phyloP scores from a whole-genome alignment of 2,113 vertebrate genomes.

The Paralichthys olivaceus region DNA sequence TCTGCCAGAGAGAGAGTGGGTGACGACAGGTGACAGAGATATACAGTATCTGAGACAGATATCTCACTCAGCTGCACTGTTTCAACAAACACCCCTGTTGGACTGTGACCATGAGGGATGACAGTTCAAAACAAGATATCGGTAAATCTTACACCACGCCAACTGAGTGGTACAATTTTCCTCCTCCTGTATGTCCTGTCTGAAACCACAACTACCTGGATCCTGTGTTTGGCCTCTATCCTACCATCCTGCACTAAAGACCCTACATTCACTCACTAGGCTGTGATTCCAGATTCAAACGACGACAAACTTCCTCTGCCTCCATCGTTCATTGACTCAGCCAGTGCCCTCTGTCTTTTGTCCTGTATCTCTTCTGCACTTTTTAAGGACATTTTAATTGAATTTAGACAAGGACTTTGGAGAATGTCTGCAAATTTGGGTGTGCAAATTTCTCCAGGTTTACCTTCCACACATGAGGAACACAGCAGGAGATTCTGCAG shows the following conservation, averaged over 20 bases:
- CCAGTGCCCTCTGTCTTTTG: neutral
- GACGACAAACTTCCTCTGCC: neutral
- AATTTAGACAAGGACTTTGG: neutral
- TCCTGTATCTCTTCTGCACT: neutral
- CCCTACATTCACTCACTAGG: neutral
- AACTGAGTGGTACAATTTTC: neutral
- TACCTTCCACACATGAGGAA: too few relatives aligned
- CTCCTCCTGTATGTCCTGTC: neutral
- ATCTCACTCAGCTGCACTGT: conserved; percentile 6
- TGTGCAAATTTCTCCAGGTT: too few relatives aligned
- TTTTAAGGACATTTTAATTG: neutral
- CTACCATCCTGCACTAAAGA: neutral
- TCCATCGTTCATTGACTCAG: neutral
- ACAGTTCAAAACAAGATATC: conserved; percentile 3
- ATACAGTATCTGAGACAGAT: conserved; percentile 8
- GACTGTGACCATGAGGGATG: neutral
- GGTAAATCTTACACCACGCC: neutral
- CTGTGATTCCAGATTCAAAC: neutral
- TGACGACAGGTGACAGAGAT: conserved; percentile 53
- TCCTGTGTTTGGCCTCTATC: neutral
- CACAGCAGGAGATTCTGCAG: too few relatives aligned
- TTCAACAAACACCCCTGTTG: conserved; percentile 22
- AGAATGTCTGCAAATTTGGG: neutral
- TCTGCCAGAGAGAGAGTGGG: conserved; percentile 41
- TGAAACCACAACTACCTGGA: neutral